phyloP scores from a whole-genome alignment of 2,888 invertebrate genomes.

The Heliconius hortense region DNA sequence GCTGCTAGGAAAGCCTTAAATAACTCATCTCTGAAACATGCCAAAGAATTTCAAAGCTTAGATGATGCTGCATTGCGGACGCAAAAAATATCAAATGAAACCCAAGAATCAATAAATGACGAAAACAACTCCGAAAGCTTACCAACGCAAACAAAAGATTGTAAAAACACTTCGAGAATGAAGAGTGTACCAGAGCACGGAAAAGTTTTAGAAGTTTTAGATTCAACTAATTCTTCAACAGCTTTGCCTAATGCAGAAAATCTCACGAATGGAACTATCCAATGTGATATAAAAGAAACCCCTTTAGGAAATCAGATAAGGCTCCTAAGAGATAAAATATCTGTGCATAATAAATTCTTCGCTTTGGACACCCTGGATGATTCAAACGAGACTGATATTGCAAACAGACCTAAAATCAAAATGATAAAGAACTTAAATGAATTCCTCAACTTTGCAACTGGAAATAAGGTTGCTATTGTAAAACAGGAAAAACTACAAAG shows the following conservation, averaged over 20 bases:
- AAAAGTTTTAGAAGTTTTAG: slow-evolving; percentile 53
- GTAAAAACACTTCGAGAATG: slow-evolving; percentile 59
- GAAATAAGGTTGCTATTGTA: slow-evolving; percentile 74
- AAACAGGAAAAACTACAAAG: slow-evolving; percentile 64
- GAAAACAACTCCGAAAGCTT: slow-evolving; percentile 53
- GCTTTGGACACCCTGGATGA: slow-evolving; percentile 83
- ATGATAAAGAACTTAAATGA: slow-evolving; percentile 92
- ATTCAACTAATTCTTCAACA: slow-evolving; percentile 41
- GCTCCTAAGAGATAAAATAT: slow-evolving; percentile 69
- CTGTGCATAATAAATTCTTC: slow-evolving; percentile 77
- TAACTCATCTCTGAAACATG: slow-evolving; percentile 73
- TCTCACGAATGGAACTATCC: slow-evolving; percentile 64
- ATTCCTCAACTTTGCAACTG: slow-evolving; percentile 89
- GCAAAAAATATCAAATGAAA: slow-evolving; percentile 55
- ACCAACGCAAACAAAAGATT: slow-evolving; percentile 50
- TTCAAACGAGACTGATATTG: slow-evolving; percentile 59
- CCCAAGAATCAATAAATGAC: slow-evolving; percentile 44
- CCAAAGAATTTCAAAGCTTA: slow-evolving; percentile 85
- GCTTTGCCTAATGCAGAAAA: slow-evolving; percentile 66
- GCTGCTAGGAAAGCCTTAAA: slow-evolving; percentile 67
- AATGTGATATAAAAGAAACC: slow-evolving; percentile 58
- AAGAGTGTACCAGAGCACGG: slow-evolving; percentile 69
- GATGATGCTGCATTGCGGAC: slow-evolving; percentile 82
- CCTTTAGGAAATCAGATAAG: slow-evolving; percentile 73
- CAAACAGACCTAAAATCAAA: slow-evolving; percentile 68